Base-by-base conservation (phyloP, 1,140 invertebrate species). In the Colletes latitarsis region DNA sequence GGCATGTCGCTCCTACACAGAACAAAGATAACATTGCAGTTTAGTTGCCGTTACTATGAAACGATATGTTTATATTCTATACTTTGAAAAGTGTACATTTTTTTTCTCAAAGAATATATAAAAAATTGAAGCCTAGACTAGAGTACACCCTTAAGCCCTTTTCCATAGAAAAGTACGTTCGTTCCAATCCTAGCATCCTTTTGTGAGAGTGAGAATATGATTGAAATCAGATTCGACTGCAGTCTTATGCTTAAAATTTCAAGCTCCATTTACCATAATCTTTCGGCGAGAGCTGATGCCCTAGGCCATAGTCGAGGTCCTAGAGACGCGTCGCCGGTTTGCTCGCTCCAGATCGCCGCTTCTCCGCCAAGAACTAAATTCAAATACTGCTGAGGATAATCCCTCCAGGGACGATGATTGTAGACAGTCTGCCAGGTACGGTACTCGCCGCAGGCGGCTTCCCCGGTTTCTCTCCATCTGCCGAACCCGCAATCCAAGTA, bases 401-500 rank as follows among this genome's bases (percentile, higher is more conserved):
- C 94, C 46, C 90, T 93, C 96, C 96, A 96, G 0, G 97, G 97
- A 81, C 96, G 93, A 88, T 98, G 97, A 90, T 96, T 96, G 90
- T 97, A 97, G 2, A 97, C 95, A 70, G 95, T 96, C 90, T 97
- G 97, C 97, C 97, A 97, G 1, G 96, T 96, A 60, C 96, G 94
- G 88, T 97, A 97, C 2, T 96, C 96, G 6, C 96, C 96, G 87
- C 97, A 97, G 58, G 96, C 96, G 0, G 96, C 96, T 62, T 95
- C 95, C 0, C 93, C 95, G 4, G 91, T 92, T 82, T 96, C 96
- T 9, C 96, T 93, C 97, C 97, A 97, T 60, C 95, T 96, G 1
- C 96, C 96, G 88, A 96, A 97, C 0, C 97, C 97, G 86, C 97
- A 97, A 87, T 97, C 97, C 71, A 98, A 93, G 92, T 97, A 97